Evolutionary conservation across 1,140 invertebrate genomes (phyloP).

Genomic region (Holcopasites calliopsidis): DNA sequence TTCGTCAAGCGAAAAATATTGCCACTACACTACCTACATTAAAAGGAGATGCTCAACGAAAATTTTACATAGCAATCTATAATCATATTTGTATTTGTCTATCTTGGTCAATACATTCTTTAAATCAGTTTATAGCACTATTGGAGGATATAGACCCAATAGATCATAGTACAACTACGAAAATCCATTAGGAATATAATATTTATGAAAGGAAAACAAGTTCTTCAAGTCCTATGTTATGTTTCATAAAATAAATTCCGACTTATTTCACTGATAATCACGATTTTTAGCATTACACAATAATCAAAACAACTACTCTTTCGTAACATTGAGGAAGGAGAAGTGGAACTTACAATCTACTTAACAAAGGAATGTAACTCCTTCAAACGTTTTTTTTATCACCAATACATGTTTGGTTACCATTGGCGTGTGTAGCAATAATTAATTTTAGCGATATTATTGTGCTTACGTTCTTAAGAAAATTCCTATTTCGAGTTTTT

Average conservation of each 20-base stretch:
- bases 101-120: constrained; percentile 15
- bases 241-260: constrained; percentile 10
- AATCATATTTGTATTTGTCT: constrained; percentile 12
- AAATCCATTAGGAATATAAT: neutral
- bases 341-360: neutral
- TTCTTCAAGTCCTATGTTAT: constrained; percentile 6
- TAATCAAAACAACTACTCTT: no score
- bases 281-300: constrained; percentile 6
- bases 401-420: neutral
- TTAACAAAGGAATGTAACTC: neutral
- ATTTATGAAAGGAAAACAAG: neutral
- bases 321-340: neutral
- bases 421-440: constrained; percentile 29
- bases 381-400: neutral
- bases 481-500: constrained; percentile 51
- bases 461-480: constrained; percentile 36
- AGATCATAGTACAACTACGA: neutral
- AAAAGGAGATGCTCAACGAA: constrained; percentile 21
- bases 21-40: constrained; percentile 3
- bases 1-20: constrained; percentile 20
- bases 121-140: constrained; percentile 40
- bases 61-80: constrained; percentile 27
- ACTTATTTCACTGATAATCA: neutral
- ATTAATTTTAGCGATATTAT: constrained; percentile 40
- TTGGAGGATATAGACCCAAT: constrained; percentile 27